These are phyloP conservation scores for Drosophila equinoxialis DNA, from an alignment of 1,140 invertebrate genomes.

Conservation along the genomic window DNA sequence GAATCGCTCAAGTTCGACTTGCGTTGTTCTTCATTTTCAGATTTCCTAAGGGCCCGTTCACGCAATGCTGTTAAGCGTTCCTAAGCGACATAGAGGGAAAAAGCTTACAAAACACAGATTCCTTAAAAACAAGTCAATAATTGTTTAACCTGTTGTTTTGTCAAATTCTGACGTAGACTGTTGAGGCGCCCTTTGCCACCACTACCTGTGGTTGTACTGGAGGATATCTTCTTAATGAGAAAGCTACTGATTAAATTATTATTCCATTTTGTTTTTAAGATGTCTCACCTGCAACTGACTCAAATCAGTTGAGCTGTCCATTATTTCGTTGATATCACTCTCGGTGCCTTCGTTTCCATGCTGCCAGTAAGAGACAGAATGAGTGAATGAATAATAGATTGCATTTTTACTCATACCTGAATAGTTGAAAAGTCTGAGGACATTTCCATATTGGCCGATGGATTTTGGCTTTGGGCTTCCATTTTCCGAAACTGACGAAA, in stretches of 20 bases:
- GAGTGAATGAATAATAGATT: no score
- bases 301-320: conserved; percentile 48
- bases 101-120: not conserved
- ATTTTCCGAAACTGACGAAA: conserved; percentile 21
- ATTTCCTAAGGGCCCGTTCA: conserved; percentile 53
- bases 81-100: conserved; percentile 8
- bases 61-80: conserved; percentile 60
- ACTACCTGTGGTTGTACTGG: conserved; percentile 15
- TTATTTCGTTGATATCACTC: conserved; percentile 24
- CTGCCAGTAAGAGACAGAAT: conserved; percentile 18
- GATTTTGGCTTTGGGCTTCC: conserved; percentile 35
- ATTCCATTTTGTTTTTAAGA: not conserved
- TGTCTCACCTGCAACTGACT: conserved; percentile 43
- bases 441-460: conserved; percentile 35
- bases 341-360: conserved; percentile 52
- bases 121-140: not conserved
- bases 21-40: conserved; percentile 32
- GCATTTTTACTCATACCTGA: conserved; percentile 24
- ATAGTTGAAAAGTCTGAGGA: conserved; percentile 36
- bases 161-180: conserved; percentile 62
- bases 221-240: conserved; percentile 37
- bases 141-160: conserved; percentile 55
- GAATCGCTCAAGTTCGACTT: conserved; percentile 53
- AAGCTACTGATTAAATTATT: not conserved
- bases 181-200: conserved; percentile 58